Evolutionary conservation across 2,797 vertebrate genomes (phyloP).

Genomic region (Sternotherus odoratus): DNA sequence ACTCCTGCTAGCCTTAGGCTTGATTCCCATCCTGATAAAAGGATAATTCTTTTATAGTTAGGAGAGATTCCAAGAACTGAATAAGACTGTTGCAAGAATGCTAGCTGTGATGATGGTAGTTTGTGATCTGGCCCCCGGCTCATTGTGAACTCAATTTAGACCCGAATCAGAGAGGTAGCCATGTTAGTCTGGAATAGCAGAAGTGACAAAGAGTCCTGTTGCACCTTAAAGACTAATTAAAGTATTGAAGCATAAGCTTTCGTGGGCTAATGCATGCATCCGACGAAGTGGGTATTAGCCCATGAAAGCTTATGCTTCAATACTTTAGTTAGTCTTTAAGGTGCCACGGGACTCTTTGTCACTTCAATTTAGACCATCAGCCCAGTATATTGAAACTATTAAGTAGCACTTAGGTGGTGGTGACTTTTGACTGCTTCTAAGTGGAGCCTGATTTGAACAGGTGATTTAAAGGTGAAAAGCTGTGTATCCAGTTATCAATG

Average conservation of each 20-base stretch:
- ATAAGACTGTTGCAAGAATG: conserved; percentile 45
- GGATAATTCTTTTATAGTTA: background rate
- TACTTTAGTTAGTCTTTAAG: no score
- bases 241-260: no score
- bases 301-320: no score
- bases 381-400: rapidly evolving
- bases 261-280: no score
- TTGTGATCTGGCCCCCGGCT: background rate
- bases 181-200: no score
- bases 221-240: no score
- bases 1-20: background rate
- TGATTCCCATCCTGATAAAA: conserved; percentile 8
- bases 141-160: background rate
- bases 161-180: no score
- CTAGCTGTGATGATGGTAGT: background rate
- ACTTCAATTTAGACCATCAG: rapidly evolving
- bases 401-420: background rate
- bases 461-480: rapidly evolving
- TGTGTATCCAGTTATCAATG: rapidly evolving
- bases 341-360: no score
- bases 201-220: no score
- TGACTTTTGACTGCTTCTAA: rapidly evolving
- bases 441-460: background rate
- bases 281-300: no score
- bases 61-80: conserved; percentile 50